Conservation (phyloP, 2,888 invertebrate species). For the Melolontha melolontha region DNA sequence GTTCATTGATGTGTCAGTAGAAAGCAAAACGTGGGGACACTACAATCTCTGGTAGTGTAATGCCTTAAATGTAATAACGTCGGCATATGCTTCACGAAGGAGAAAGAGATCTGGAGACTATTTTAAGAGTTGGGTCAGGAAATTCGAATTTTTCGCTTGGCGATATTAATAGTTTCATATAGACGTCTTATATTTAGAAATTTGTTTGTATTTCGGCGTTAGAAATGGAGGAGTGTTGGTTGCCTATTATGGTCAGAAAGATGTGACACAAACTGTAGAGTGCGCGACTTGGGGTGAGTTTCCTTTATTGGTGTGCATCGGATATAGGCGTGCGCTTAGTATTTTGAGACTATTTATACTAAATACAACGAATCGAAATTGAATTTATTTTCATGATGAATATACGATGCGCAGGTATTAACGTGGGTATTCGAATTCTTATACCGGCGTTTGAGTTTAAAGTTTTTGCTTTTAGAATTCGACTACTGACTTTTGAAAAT, state of each 20-base stretch:
- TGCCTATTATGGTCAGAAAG: constrained; percentile 36
- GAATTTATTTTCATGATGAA: constrained; percentile 14
- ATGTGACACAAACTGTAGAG: constrained; percentile 17
- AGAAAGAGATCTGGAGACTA: constrained; percentile 39
- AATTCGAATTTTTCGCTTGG: constrained; percentile 43
- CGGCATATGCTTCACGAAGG: constrained; percentile 25
- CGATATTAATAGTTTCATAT: constrained; percentile 44
- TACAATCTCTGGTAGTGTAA: constrained; percentile 1
- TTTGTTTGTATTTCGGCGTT: constrained; percentile 37
- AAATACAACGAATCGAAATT: constrained; percentile 15
- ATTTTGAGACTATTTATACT: constrained; percentile 33
- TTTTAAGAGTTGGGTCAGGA: constrained; percentile 43
- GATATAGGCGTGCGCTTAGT: constrained; percentile 10
- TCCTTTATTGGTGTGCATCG: constrained; percentile 32
- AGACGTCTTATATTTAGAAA: constrained; percentile 34
- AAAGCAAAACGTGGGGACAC: constrained; percentile 21
- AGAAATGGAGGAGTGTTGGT: constrained; percentile 26
- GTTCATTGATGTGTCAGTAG: constrained; percentile 37
- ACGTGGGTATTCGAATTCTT: no score
- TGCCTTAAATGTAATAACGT: constrained; percentile 40
- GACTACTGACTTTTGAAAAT: no score
- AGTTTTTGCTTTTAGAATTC: no score
- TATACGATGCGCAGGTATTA: not conserved
- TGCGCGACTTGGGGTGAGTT: constrained; percentile 28
- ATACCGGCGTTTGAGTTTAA: no score